Evolutionary conservation across 2,797 vertebrate species (phyloP).

Genomic region (Okamejei kenojei): DNA sequence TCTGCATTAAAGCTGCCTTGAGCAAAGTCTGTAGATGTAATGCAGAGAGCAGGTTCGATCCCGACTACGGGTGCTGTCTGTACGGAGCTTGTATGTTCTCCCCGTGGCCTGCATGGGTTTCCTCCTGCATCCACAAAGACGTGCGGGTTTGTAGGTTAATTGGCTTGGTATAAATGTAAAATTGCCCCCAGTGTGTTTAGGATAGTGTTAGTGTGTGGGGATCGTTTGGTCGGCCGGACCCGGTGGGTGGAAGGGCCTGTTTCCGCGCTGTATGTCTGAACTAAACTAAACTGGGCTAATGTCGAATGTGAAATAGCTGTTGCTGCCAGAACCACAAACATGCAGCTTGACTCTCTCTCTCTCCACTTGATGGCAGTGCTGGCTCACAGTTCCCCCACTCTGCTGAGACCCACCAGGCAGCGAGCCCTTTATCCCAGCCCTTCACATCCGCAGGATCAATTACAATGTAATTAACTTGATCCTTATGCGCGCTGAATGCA

Average conservation of each 20-base stretch:
- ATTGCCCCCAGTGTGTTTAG: too few species aligned
- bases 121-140: too few species aligned
- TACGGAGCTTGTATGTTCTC: too few species aligned
- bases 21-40: not conserved
- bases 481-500: constrained; percentile 28
- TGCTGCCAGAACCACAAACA: not conserved
- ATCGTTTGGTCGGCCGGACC: too few species aligned
- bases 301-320: not conserved
- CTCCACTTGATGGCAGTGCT: constrained; percentile 37
- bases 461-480: constrained; percentile 39
- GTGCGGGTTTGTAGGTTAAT: too few species aligned
- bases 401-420: not conserved
- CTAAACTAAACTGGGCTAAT: not conserved
- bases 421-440: constrained; percentile 13
- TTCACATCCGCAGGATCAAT: constrained; percentile 31
- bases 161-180: too few species aligned
- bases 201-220: too few species aligned
- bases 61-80: too few species aligned
- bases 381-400: not conserved
- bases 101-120: too few species aligned
- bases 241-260: too few species aligned
- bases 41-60: not conserved
- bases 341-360: not conserved
- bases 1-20: not conserved
- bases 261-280: too few species aligned